These are phyloP conservation scores for Stegophylla sp. DNA, from an alignment of 2,888 invertebrate genomes.

Conservation along the genomic window DNA sequence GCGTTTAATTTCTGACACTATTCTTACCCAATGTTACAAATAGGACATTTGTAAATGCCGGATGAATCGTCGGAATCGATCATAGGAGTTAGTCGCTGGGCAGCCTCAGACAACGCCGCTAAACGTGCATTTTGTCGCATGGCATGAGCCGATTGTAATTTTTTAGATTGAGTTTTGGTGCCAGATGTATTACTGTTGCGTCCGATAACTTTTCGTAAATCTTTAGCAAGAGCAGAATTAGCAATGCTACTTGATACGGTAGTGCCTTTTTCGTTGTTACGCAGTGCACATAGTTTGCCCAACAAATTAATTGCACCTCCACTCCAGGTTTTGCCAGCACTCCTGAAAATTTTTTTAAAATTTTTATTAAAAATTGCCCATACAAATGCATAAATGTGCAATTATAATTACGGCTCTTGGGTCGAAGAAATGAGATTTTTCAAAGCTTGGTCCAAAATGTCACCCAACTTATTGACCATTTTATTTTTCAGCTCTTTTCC, in stretches of 20 bases:
- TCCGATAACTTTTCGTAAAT: constrained; percentile 51
- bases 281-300: constrained; percentile 61
- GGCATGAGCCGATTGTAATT: constrained; percentile 43
- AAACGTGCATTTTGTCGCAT: constrained; percentile 45
- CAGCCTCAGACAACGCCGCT: constrained; percentile 51
- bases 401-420: constrained; percentile 40
- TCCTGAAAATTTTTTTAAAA: constrained; percentile 18
- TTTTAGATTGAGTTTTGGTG: constrained; percentile 38
- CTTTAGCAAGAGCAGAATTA: constrained; percentile 53
- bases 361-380: not conserved
- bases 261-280: constrained; percentile 56
- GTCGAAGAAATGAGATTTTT: constrained; percentile 61
- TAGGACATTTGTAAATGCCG: constrained; percentile 52
- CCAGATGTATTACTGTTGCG: constrained; percentile 36
- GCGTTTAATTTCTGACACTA: not conserved
- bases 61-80: constrained; percentile 34
- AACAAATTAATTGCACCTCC: constrained; percentile 61
- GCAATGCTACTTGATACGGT: constrained; percentile 52
- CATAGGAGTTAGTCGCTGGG: constrained; percentile 46
- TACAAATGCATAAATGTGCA: not conserved
- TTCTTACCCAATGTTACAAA: constrained; percentile 57
- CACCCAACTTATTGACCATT: constrained; percentile 63
- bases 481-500: constrained; percentile 63
- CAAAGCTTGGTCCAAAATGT: constrained; percentile 63
- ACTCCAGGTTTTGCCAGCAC: constrained; percentile 59